A percentile compares a stretch with the other conserved stretches of the same genome.
phyloP scores from a whole-genome alignment of 2,888 invertebrate species.

The Phyllotreta cruciferae region DNA sequence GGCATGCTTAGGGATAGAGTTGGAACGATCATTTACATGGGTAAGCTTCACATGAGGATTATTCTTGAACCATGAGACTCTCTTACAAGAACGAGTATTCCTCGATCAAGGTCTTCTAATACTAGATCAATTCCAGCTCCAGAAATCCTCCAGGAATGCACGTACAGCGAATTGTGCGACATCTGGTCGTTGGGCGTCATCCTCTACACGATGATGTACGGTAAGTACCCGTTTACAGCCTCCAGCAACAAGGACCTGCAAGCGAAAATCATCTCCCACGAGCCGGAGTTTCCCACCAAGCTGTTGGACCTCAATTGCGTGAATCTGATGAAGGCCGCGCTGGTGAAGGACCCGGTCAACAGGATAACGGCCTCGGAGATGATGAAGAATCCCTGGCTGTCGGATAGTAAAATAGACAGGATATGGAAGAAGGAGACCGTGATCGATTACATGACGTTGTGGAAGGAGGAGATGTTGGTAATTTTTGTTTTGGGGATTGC shows the following conservation, averaged over 20 bases:
- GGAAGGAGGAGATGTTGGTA: constrained; percentile 57
- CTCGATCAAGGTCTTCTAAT: neutral
- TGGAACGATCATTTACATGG: constrained; percentile 66
- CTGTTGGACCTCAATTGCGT: constrained; percentile 53
- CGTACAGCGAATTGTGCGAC: constrained; percentile 67
- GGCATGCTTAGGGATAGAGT: constrained; percentile 65
- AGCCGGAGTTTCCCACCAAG: constrained; percentile 47
- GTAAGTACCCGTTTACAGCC: constrained; percentile 56
- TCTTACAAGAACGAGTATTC: neutral
- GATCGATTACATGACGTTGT: constrained; percentile 60
- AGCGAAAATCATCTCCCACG: constrained; percentile 52
- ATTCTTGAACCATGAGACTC: neutral
- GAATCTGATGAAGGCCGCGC: constrained; percentile 59
- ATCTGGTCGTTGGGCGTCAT: constrained; percentile 68
- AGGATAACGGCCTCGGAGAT: constrained; percentile 64
- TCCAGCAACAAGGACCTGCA: constrained; percentile 51
- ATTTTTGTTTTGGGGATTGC: neutral
- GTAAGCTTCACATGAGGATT: constrained; percentile 51
- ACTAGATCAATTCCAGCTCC: constrained; percentile 60
- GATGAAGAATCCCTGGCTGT: constrained; percentile 61
- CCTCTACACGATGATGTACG: constrained; percentile 61
- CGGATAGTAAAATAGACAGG: constrained; percentile 42
- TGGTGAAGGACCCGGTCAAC: constrained; percentile 63
- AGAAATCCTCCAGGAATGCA: constrained; percentile 63
- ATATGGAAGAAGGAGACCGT: constrained; percentile 54